Base-by-base conservation (phyloP, 2,797 vertebrate species). In the Apogon hyalosoma region DNA sequence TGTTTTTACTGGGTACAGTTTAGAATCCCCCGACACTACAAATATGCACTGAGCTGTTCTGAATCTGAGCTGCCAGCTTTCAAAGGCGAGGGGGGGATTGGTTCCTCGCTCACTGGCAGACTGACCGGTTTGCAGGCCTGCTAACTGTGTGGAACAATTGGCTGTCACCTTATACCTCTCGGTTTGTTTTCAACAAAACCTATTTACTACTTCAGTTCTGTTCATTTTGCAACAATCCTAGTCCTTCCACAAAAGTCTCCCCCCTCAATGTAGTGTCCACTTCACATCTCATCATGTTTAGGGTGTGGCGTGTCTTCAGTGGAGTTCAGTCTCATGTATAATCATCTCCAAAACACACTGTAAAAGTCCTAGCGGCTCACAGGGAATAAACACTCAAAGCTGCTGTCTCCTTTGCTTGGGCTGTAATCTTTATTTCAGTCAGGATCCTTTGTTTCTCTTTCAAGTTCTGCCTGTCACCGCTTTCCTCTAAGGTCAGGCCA, bases 1-100 rank as follows among this genome's bases (percentile, higher is more conserved):
- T 92, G 88, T 88, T 92, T 93, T 93, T 91, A 91, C 89, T 91
- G 89, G 91, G 90, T 81, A 83, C 86, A 84, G 67, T 85, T 89
- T 84, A 86, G 83, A 88, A 83, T 91, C 81, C 86, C 82, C 6
- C 6, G 64, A 63, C 47, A 46, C 83, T 87, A 43, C 85, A 90
- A 89, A 87, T 89, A 91, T 90, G 91, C 79, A 75, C 76, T 39
- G 64, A 7, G 58, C 75, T 76, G 59, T 75, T 83, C 80, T 75
- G 54, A 70, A 53, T 82, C 48, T 31, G 24, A 16, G 36, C 62
- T 84, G 87, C 78, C 85, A 88, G 81, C 63, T 79, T 80, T 73
- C 72, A 49, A 65, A 65, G 36, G 38, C 4, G 24, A 4, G 21
- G 24, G 24, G 63, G 69, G 45, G 70, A 46, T 73, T 24, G 0